Evolutionary conservation across 1,140 invertebrate genomes (phyloP), one percentile per base, ranked within the genome.

Genomic region (Oscheius sp.): DNA sequence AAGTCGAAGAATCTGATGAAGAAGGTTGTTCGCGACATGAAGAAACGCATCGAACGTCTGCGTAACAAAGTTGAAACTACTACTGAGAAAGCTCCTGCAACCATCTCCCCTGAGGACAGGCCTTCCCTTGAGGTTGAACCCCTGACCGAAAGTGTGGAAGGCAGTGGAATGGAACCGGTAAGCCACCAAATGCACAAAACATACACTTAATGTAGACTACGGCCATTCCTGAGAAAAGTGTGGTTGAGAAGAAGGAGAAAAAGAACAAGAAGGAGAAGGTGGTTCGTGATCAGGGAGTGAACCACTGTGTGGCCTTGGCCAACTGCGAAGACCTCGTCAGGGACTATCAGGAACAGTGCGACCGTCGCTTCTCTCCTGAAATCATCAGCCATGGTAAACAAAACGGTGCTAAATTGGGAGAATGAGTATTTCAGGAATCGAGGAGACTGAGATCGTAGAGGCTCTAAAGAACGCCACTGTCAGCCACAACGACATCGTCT

Each of bases 291-390:
- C 36, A 36, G 7, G 49, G 49, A 20, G 7, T 23, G 15, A 55
- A 23, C 23, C 28, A 20, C 49, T 55, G 49, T 23, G 49, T 26
- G 7, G 15, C 49, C 4, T 68, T 58, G 15, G 67, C 67, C 23
- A 58, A 49, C 26, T 68, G 67, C 67, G 52, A 55, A 32, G 49
- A 68, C 34, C 36, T 55, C 1, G 67, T 68, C 23, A 26, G 52
- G 45, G 67, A 68, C 28, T 68, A 68, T n/a, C 49, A 68, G 32
- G 49, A 68, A 42, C 67, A 68, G 55, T 68, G 67, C 55, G 67
- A 68, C 26, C 35, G 55, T 20, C 58, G 55, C 7, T 68, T 58
- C 36, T 59, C 49, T 10, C 52, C 67, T 2, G 67, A 68, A 26
- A 38, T 68, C 3, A 28, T 68, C 31, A 68, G 45, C 23, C 67